A percentile compares a stretch with the other conserved stretches of the same genome.
phyloP scores from a whole-genome alignment of 2,113 vertebrate genomes.

The Osmerus mordax region DNA sequence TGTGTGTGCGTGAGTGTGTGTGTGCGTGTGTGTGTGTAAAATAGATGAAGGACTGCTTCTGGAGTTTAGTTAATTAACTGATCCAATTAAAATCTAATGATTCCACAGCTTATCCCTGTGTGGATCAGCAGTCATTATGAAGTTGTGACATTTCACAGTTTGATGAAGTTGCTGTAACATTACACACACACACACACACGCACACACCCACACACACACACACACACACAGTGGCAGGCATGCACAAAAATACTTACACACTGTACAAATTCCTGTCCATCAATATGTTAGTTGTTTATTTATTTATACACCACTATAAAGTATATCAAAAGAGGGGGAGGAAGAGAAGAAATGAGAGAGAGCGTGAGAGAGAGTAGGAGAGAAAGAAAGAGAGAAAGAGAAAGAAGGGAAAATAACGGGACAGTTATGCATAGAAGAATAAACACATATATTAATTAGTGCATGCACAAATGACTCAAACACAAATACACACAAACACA shows the following conservation, averaged over 20 bases:
- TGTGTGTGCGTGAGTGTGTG: background rate
- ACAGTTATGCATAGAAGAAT: background rate
- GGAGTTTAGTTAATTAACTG: background rate
- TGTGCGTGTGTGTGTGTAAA: background rate
- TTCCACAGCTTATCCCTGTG: too few species aligned
- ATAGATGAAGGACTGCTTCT: background rate
- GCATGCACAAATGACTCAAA: background rate
- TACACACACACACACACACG: too few species aligned
- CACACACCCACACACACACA: too few species aligned
- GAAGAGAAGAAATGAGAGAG: background rate
- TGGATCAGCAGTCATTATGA: too few species aligned
- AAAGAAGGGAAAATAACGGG: background rate
- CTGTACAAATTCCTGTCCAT: too few species aligned
- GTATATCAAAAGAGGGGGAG: background rate
- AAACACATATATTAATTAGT: background rate
- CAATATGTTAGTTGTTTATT: too few species aligned
- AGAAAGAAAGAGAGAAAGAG: background rate
- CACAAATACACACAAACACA: too few species aligned
- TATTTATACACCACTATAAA: background rate
- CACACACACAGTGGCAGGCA: too few species aligned
- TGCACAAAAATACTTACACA: too few species aligned
- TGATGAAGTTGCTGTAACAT: too few species aligned
- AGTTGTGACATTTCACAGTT: too few species aligned
- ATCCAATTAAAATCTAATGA: too few species aligned
- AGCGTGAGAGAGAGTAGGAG: background rate